Percentiles rank a stretch among this genome's conserved stretches.
These are phyloP conservation scores for Apamea crenata DNA, from an alignment of 2,888 invertebrate genomes.

Conservation along the genomic window DNA sequence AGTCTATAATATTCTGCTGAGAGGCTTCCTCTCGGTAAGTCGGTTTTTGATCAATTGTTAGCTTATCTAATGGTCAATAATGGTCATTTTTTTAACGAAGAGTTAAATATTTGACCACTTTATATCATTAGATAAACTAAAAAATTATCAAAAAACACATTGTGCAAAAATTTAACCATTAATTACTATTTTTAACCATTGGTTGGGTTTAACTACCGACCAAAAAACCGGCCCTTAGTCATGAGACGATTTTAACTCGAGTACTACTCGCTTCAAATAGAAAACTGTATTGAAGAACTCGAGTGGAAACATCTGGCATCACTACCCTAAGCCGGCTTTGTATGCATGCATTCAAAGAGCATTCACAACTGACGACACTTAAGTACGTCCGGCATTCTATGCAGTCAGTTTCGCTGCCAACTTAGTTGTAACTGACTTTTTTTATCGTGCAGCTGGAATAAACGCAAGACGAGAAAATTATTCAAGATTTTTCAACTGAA, in stretches of 20 bases:
- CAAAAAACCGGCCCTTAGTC: too few relatives aligned
- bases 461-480: background rate
- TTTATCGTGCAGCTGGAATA: background rate
- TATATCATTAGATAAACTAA: too few relatives aligned
- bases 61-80: too few relatives aligned
- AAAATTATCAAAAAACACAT: too few relatives aligned
- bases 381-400: background rate
- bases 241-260: background rate
- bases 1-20: too few relatives aligned
- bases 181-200: too few relatives aligned
- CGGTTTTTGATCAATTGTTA: too few relatives aligned
- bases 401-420: background rate
- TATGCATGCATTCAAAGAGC: conserved; percentile 1
- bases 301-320: background rate
- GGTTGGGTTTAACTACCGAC: too few relatives aligned
- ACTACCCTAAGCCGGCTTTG: background rate
- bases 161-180: too few relatives aligned
- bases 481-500: background rate
- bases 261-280: background rate
- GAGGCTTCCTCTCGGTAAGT: too few relatives aligned
- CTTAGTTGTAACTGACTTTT: background rate
- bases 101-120: too few relatives aligned
- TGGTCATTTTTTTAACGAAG: too few relatives aligned
- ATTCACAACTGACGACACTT: conserved; percentile 1
- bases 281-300: background rate